Evolutionary conservation across 1,140 invertebrate genomes (phyloP).

Genomic region (Hycleus phaleratus): DNA sequence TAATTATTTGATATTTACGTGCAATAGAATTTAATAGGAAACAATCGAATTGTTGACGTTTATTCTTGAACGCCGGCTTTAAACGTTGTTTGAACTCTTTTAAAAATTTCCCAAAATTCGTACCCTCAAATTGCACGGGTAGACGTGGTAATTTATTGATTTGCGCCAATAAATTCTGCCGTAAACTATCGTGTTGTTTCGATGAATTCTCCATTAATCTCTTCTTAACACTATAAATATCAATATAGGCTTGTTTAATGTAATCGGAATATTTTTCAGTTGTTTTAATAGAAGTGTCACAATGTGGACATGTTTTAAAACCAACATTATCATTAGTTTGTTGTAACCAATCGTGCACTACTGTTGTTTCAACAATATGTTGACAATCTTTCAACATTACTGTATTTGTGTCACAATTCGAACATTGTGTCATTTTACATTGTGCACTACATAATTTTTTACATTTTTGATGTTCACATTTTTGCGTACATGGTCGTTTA

Average conservation of each 20-base stretch:
- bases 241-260: conserved; percentile 46
- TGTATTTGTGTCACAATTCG: conserved; percentile 48
- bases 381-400: conserved; percentile 56
- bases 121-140: background rate
- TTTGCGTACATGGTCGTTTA: conserved; percentile 41
- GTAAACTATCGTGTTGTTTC: conserved; percentile 11
- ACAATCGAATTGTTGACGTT: conserved; percentile 20
- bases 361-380: conserved; percentile 52
- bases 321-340: conserved; percentile 42
- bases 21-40: conserved; percentile 18
- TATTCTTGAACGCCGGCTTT: too few relatives aligned
- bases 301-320: conserved; percentile 55
- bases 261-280: conserved; percentile 52
- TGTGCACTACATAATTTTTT: conserved; percentile 62
- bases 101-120: background rate
- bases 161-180: background rate
- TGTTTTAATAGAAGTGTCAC: conserved; percentile 53
- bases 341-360: conserved; percentile 48
- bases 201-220: conserved; percentile 38
- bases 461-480: conserved; percentile 49
- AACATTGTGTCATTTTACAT: conserved; percentile 44
- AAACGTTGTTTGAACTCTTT: background rate
- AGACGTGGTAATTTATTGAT: background rate
- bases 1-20: conserved; percentile 25
- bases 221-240: conserved; percentile 51